These are phyloP conservation scores for Drosophila maculinotata DNA, from an alignment of 2,888 invertebrate species.

Conservation along the genomic window DNA sequence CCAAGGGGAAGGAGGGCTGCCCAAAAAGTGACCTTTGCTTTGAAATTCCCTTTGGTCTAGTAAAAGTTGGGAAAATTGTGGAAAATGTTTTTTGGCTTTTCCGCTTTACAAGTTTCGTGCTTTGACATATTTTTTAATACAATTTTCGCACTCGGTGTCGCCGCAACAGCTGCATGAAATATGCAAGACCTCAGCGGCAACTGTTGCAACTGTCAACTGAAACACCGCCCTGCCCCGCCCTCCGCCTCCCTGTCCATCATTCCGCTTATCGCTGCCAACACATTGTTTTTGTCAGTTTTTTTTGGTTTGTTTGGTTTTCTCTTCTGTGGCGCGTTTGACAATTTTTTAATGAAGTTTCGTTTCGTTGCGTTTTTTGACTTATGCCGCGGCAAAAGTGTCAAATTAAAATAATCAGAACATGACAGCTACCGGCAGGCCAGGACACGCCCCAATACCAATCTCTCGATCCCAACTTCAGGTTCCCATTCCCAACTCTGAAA, in stretches of 20 bases:
- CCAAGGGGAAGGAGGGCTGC: not conserved
- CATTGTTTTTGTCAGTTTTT: slow-evolving; percentile 61
- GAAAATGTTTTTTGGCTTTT: slow-evolving; percentile 26
- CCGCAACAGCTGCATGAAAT: slow-evolving; percentile 48
- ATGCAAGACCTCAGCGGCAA: slow-evolving; percentile 51
- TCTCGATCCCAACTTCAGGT: not conserved
- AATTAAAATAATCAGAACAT: slow-evolving; percentile 81
- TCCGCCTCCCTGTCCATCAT: not conserved
- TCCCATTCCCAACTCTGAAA: slow-evolving; percentile 8
- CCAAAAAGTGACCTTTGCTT: slow-evolving; percentile 21
- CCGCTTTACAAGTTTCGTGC: slow-evolving; percentile 36
- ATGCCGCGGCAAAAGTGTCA: slow-evolving; percentile 71
- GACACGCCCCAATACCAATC: slow-evolving; percentile 33
- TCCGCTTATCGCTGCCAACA: slow-evolving; percentile 59
- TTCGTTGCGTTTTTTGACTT: slow-evolving; percentile 30
- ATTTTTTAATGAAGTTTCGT: slow-evolving; percentile 77
- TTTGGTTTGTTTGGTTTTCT: slow-evolving; percentile 31
- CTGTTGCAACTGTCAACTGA: slow-evolving; percentile 60
- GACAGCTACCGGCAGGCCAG: slow-evolving; percentile 76
- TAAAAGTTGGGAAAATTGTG: slow-evolving; percentile 4
- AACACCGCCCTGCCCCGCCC: slow-evolving; percentile 24
- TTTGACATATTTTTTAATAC: slow-evolving; percentile 37
- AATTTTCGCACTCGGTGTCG: slow-evolving; percentile 48
- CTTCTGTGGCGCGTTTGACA: slow-evolving; percentile 60
- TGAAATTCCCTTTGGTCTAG: slow-evolving; percentile 28